These are phyloP conservation scores for Acanthurus tractus DNA, from an alignment of 2,797 vertebrate species.

Conservation along the genomic window DNA sequence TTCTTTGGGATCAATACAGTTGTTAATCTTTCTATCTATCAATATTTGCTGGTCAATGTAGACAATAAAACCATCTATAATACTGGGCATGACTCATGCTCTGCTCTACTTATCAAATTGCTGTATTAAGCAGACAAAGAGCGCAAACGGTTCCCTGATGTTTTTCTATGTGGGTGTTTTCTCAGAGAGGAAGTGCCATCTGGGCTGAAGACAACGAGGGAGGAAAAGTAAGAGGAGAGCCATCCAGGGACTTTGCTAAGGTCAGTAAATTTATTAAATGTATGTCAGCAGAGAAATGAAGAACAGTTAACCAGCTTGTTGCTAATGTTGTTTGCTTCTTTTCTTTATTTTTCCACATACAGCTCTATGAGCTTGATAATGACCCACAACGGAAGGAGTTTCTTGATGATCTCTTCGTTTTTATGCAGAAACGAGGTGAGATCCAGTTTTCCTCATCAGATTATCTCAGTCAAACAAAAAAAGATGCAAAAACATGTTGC, in stretches of 20 bases:
- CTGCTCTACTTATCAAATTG: background rate
- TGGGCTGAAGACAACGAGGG: conserved; percentile 93
- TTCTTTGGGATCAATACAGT: too few relatives aligned
- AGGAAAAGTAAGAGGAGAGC: conserved; percentile 89
- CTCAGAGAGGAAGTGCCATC: conserved; percentile 83
- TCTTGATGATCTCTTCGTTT: conserved; percentile 94
- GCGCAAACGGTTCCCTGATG: background rate
- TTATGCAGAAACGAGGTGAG: conserved; percentile 96
- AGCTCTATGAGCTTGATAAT: conserved; percentile 96
- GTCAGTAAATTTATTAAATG: conserved; percentile 76
- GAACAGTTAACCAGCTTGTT: background rate
- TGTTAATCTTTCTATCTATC: too few relatives aligned
- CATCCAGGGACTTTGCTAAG: conserved; percentile 98
- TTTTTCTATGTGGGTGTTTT: conserved; percentile 21
- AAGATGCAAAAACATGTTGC: background rate
- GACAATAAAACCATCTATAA: background rate
- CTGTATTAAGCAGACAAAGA: background rate
- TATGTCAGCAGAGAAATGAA: conserved; percentile 11
- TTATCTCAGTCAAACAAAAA: background rate
- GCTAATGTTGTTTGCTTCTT: background rate
- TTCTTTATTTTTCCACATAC: background rate
- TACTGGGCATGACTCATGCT: background rate
- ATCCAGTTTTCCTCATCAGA: background rate
- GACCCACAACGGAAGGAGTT: conserved; percentile 96
- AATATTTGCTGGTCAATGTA: background rate